Conservation (phyloP, 92 coral and sea anemone genomes). For the Porites rus region DNA sequence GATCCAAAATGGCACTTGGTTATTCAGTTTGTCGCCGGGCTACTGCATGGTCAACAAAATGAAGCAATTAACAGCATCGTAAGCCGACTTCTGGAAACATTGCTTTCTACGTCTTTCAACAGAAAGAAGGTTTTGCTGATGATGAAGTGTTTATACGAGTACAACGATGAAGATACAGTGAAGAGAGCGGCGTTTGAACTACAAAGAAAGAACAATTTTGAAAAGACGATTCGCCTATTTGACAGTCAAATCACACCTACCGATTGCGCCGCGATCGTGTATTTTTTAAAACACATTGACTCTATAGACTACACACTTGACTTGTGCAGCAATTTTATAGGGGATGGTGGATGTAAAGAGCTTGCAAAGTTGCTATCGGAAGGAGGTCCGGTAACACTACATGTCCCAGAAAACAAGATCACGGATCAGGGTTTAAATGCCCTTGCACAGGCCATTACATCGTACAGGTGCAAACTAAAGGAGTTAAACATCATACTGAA, state of each 20-base stretch:
- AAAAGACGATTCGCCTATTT: background rate
- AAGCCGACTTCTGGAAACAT: conserved; percentile 10
- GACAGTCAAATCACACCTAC: conserved; percentile 32
- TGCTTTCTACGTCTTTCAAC: background rate
- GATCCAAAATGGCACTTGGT: conserved; percentile 62
- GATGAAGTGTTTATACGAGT: conserved; percentile 54
- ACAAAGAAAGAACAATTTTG: conserved; percentile 2
- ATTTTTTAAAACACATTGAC: conserved; percentile 38
- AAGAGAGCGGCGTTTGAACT: conserved; percentile 42
- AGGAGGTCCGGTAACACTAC: conserved; percentile 43
- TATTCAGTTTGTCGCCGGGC: conserved; percentile 57
- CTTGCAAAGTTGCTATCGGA: conserved; percentile 27
- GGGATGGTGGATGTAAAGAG: conserved; percentile 46
- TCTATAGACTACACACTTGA: conserved; percentile 15
- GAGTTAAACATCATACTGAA: conserved; percentile 19
- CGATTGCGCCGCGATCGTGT: conserved; percentile 54
- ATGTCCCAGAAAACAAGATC: background rate
- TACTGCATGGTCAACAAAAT: conserved; percentile 20
- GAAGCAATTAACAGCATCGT: conserved; percentile 17
- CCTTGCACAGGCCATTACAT: conserved; percentile 10
- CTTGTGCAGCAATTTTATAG: conserved; percentile 24
- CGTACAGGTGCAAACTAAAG: conserved; percentile 42
- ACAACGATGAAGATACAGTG: conserved; percentile 21
- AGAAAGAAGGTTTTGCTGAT: conserved; percentile 19
- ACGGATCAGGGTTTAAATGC: conserved; percentile 41